Conservation (phyloP, 1,140 invertebrate species). For the Brachionus angularis region DNA sequence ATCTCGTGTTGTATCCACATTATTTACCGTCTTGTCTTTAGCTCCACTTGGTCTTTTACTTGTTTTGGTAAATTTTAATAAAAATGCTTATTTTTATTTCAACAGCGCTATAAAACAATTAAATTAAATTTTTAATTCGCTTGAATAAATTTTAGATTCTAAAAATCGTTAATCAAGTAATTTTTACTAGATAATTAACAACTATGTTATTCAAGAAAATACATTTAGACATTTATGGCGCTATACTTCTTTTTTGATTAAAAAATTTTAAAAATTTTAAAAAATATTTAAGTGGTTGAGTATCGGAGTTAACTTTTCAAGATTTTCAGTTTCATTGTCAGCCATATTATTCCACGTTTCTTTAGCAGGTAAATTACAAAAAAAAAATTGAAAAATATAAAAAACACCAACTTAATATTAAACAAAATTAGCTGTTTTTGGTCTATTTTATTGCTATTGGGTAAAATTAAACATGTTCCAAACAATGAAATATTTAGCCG, state of each 20-base stretch:
- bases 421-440: conserved; percentile 69
- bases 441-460: conserved; percentile 84
- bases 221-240: conserved; percentile 21
- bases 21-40: conserved; percentile 78
- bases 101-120: no score
- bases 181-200: no score
- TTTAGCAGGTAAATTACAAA: conserved; percentile 65
- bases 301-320: conserved; percentile 80
- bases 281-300: conserved; percentile 69
- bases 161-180: no score
- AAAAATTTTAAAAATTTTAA: conserved; percentile 44
- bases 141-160: background rate
- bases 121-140: conserved; percentile 22
- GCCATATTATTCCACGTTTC: conserved; percentile 81
- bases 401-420: background rate
- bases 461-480: conserved; percentile 88
- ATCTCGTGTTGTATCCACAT: conserved; percentile 75
- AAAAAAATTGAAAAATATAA: background rate
- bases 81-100: conserved; percentile 4
- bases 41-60: conserved; percentile 74
- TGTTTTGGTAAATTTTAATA: conserved; percentile 54
- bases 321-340: conserved; percentile 72
- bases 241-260: conserved; percentile 15
- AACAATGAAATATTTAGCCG: conserved; percentile 80
- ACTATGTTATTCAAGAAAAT: no score